Evolutionary conservation across 37 sponge, comb jelly and placozoan genomes (phyloP).

Genomic region (Crambe crambe): DNA sequence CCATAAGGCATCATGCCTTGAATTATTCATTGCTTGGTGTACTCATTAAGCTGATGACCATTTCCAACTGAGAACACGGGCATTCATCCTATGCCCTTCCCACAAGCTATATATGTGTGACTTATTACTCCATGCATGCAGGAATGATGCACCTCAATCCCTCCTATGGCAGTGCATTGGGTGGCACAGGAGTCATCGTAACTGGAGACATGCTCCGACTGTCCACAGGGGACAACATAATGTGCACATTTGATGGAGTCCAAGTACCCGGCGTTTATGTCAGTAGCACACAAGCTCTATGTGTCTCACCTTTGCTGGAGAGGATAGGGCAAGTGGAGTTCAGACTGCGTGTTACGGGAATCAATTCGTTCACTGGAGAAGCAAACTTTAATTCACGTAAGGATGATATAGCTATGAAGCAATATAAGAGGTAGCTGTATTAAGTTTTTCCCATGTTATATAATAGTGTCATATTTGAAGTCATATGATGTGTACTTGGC

Average conservation of each 20-base stretch:
- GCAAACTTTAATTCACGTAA: constrained; percentile 23
- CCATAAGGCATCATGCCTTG: too few species aligned
- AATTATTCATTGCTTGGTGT: too few species aligned
- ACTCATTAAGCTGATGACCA: too few species aligned
- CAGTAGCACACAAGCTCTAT: not conserved
- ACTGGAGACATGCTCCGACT: not conserved
- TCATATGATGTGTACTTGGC: constrained; percentile 8
- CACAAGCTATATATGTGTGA: too few species aligned
- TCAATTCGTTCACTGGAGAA: not conserved
- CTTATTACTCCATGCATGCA: too few species aligned
- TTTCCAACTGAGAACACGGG: too few species aligned
- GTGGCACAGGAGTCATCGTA: constrained; percentile 15
- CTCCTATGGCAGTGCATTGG: constrained; percentile 17
- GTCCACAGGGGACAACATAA: not conserved
- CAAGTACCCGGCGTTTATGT: constrained; percentile 21
- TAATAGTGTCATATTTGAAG: constrained; percentile 20
- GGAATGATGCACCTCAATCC: constrained; percentile 19
- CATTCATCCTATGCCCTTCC: too few species aligned
- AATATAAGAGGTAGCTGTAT: not conserved
- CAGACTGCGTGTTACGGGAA: not conserved
- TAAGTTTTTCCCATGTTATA: not conserved
- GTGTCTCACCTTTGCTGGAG: constrained; percentile 16
- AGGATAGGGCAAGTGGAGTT: constrained; percentile 19
- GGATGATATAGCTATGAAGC: not conserved
- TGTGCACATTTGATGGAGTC: constrained; percentile 14